These are phyloP conservation scores for Oceanites oceanicus DNA, from an alignment of 2,113 vertebrate genomes.

Conservation along the genomic window DNA sequence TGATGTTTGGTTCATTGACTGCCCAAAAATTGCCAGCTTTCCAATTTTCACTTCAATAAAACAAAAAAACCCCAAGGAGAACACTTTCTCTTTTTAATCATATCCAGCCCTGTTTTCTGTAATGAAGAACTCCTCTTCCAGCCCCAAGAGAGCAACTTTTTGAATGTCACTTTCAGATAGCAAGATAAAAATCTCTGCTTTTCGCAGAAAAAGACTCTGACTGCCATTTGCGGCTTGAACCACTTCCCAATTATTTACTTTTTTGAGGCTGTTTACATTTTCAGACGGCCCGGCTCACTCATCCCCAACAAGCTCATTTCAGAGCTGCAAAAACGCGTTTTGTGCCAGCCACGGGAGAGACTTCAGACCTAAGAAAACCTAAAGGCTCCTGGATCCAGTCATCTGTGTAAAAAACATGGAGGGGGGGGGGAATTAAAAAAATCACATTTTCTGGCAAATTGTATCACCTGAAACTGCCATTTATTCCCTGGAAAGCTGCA, in stretches of 20 bases:
- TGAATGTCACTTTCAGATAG: conserved; percentile 5
- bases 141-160: background rate
- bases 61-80: background rate
- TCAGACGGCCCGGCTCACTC: background rate
- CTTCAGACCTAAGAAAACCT: rapidly evolving
- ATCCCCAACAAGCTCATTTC: background rate
- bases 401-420: rapidly evolving
- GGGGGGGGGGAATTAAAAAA: too few relatives aligned
- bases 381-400: background rate
- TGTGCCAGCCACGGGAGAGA: background rate
- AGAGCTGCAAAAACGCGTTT: background rate
- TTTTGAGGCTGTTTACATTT: background rate
- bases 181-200: background rate
- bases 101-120: background rate
- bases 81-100: conserved; percentile 16
- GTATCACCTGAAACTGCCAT: background rate
- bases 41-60: conserved; percentile 21
- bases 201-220: background rate
- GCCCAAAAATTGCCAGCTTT: background rate
- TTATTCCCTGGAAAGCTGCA: background rate
- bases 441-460: background rate
- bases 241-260: conserved; percentile 1
- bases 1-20: background rate
- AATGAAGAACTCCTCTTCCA: background rate
- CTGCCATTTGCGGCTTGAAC: background rate